Percentiles rank a stretch among this genome's conserved stretches.
These are phyloP conservation scores for Malacoraja senta DNA, from an alignment of 2,797 vertebrate species.

Conservation along the genomic window DNA sequence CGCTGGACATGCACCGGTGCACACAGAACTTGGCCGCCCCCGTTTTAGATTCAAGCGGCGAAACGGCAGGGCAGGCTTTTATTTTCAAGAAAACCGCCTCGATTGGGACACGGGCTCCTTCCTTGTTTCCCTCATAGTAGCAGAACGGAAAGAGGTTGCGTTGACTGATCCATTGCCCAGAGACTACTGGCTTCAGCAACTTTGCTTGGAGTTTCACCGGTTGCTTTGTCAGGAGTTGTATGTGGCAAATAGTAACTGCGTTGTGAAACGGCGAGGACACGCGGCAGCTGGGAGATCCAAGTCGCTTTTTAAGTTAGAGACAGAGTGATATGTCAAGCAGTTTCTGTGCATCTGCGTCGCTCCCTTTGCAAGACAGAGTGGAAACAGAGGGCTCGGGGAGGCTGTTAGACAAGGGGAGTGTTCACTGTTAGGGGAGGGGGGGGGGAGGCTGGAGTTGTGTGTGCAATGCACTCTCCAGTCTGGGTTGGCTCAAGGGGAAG, in stretches of 20 bases:
- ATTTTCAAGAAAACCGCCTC: neutral
- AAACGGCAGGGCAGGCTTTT: neutral
- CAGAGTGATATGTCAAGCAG: no score
- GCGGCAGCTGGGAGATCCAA: no score
- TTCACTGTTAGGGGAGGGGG: neutral
- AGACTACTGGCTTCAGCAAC: no score
- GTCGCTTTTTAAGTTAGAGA: rapidly evolving
- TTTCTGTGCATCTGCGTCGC: neutral
- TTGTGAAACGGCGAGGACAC: neutral
- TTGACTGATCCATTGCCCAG: neutral
- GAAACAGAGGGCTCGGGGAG: neutral
- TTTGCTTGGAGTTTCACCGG: neutral
- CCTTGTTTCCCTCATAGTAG: neutral
- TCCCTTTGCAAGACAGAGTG: neutral
- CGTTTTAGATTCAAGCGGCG: neutral
- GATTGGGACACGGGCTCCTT: neutral
- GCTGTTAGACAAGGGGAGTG: neutral
- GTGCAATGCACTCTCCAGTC: neutral
- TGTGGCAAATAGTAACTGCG: neutral
- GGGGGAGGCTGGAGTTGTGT: neutral
- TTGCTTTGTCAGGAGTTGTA: no score
- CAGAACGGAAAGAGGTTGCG: neutral
- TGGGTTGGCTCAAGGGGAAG: no score
- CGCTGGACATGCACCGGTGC: neutral
- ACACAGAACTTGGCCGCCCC: neutral